Conservation (phyloP, 1,140 invertebrate genomes). For the Lasioglossum albipes region DNA sequence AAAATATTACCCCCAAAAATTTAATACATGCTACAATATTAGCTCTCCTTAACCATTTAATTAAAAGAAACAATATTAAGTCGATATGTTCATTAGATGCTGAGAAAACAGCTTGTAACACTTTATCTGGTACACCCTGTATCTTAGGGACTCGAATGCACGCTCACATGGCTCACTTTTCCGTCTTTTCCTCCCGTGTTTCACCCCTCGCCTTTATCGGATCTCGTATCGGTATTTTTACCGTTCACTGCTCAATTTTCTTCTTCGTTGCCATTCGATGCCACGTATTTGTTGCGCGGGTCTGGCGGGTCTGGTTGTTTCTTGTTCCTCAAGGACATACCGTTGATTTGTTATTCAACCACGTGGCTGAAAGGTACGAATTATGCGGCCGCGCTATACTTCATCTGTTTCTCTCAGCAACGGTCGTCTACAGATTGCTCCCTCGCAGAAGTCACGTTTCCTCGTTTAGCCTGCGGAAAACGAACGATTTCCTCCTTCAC, state of each 20-base stretch:
- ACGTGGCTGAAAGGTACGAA: conserved; percentile 9
- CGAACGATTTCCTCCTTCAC: neutral
- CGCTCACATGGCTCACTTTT: neutral
- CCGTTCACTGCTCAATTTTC: conserved; percentile 18
- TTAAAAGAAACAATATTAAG: too few relatives aligned
- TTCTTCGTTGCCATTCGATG: conserved; percentile 6
- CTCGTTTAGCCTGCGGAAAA: neutral
- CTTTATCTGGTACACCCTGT: too few relatives aligned
- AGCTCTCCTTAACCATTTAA: too few relatives aligned
- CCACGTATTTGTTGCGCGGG: neutral
- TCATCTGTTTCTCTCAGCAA: neutral
- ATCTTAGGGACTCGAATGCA: neutral
- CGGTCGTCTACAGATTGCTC: neutral
- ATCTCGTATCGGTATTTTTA: conserved; percentile 6
- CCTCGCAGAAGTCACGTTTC: too few relatives aligned
- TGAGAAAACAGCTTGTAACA: too few relatives aligned
- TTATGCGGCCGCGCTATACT: conserved; percentile 4
- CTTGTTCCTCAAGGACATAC: neutral
- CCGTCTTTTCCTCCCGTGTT: neutral
- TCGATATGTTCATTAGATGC: too few relatives aligned
- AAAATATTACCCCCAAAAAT: too few relatives aligned
- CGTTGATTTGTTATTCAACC: conserved; percentile 13
- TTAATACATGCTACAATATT: too few relatives aligned
- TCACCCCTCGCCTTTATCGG: neutral
- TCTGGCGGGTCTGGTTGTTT: neutral